Conservation (phyloP, 2,888 invertebrate genomes). For the Stenolophus ochropezus region DNA sequence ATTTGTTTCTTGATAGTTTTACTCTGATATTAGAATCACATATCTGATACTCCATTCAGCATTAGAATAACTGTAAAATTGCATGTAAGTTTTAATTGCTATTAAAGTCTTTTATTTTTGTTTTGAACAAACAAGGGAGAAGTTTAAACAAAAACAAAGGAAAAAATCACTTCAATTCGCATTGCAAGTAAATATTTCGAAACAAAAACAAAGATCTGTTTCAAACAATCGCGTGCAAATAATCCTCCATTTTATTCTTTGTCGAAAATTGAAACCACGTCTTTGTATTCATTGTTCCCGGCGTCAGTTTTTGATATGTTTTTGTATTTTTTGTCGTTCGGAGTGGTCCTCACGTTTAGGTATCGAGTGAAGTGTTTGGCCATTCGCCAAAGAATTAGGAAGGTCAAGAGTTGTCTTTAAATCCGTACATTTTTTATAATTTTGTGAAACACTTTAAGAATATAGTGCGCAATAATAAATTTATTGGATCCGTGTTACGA, state of each 20-base stretch:
- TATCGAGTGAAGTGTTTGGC: slow-evolving; percentile 37
- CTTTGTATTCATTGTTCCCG: not conserved
- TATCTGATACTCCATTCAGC: no score
- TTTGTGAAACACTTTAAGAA: not conserved
- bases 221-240: not conserved
- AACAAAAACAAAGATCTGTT: not conserved
- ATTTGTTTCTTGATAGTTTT: no score
- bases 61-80: no score
- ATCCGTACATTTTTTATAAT: slow-evolving; percentile 27
- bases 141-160: not conserved
- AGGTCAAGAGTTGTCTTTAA: slow-evolving; percentile 35
- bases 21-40: no score
- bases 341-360: not conserved
- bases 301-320: slow-evolving; percentile 14
- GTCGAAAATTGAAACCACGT: slow-evolving; percentile 9
- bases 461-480: slow-evolving; percentile 9
- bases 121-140: no score
- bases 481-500: not conserved
- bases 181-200: not conserved
- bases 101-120: no score
- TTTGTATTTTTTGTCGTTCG: slow-evolving; percentile 22
- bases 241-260: not conserved
- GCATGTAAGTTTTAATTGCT: no score
- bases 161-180: not conserved
- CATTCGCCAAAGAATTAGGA: slow-evolving; percentile 2